Conservation (phyloP, 1,140 invertebrate genomes). For the Aphidius gifuensis region DNA sequence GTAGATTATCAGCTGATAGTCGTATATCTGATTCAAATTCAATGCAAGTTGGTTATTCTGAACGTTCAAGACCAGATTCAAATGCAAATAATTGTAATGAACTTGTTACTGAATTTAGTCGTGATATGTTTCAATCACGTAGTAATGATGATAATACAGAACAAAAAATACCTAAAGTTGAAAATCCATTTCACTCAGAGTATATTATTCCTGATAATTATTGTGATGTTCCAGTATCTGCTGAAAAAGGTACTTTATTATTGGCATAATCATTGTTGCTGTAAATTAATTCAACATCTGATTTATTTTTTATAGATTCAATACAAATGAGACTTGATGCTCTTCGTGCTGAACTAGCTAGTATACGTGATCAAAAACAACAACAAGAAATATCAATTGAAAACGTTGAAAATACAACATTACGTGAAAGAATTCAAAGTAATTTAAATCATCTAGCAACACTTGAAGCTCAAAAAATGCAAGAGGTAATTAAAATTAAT, state of each 20-base stretch:
- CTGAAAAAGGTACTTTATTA: slow-evolving; percentile 40
- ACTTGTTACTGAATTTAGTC: slow-evolving; percentile 57
- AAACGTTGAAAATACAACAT: slow-evolving; percentile 80
- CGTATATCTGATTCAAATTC: slow-evolving; percentile 73
- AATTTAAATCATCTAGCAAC: slow-evolving; percentile 73
- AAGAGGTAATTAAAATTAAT: slow-evolving; percentile 59
- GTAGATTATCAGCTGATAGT: slow-evolving; percentile 72
- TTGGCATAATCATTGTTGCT: neutral
- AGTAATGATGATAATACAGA: slow-evolving; percentile 30
- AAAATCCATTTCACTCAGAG: slow-evolving; percentile 42
- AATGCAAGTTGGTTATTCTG: slow-evolving; percentile 58
- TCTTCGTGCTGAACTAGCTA: slow-evolving; percentile 67
- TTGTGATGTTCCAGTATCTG: slow-evolving; percentile 34
- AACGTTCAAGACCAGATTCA: slow-evolving; percentile 42
- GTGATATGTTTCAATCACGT: slow-evolving; percentile 57
- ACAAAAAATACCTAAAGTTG: slow-evolving; percentile 43
- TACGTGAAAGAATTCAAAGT: slow-evolving; percentile 78
- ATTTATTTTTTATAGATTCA: slow-evolving; percentile 35
- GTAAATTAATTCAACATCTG: neutral
- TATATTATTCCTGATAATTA: slow-evolving; percentile 47
- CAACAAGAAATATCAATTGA: slow-evolving; percentile 80
- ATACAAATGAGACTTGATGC: slow-evolving; percentile 49
- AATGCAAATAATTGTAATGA: slow-evolving; percentile 34
- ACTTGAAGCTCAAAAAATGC: slow-evolving; percentile 77
- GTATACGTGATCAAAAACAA: slow-evolving; percentile 67